Base-by-base conservation (phyloP, 35 echinoderm and acorn worm genomes). In the Holothuria glaberrima region DNA sequence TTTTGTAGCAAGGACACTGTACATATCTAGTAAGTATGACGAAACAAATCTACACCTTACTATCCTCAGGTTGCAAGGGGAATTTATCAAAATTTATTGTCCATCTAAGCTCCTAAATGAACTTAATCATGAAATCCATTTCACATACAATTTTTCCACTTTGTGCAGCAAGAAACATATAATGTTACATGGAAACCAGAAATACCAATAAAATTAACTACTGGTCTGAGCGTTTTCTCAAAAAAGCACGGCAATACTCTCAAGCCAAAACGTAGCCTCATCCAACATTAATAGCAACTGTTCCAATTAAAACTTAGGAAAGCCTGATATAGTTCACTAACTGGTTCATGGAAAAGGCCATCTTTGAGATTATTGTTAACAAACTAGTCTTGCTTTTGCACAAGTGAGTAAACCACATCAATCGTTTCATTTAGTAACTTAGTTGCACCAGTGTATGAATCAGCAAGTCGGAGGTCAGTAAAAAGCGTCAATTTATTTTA, bases 291-390 rank as follows among this genome's bases (percentile, higher is more conserved):
- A 75, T 72, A 88, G 16, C 4, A 27, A 30, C 41, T 35, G 10
- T 74, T 88, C 63, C 66, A 88, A 2, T 48, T 12, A 88, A 88
- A 88, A 45, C 86, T 31, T 24, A 88, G 41, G n/a, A 72, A 88
- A 44, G 86, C 74, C 30, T 88, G 86, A 29, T 72, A 36, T 56
- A 18, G 3, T 21, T 45, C 62, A 28, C 66, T 31, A 48, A 88
- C 86, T 5, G 84, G 84, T 24, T 9, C 36, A 57, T 88, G 86
- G 48, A 44, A 70, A 27, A 88, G 74, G 48, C 86, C 86, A 75
- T 88, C 25, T 52, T 88, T 88, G 21, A 88, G 32, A 58, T 73
- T 3, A 27, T 10, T 5, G 3, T 38, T 73, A 12, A 88, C 24
- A 12, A 72, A 88, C 35, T 73, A 12, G 45, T 88, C 86, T 0